These are phyloP conservation scores for Carposina sasakii DNA, from an alignment of 1,140 invertebrate species.

Conservation along the genomic window DNA sequence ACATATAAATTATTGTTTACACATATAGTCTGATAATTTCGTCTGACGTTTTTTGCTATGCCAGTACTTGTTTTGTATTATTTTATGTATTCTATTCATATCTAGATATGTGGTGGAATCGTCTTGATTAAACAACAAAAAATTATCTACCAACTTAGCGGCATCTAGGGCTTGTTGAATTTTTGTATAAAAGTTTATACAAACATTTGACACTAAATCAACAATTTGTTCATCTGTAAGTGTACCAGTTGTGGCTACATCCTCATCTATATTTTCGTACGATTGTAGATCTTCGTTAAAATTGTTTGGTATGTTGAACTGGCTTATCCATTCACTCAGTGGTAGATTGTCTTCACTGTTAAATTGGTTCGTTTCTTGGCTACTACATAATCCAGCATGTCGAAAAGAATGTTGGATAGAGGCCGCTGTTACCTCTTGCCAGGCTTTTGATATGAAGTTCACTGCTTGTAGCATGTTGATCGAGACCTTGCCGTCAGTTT, in stretches of 20 bases:
- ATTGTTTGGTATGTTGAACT: conserved; percentile 24
- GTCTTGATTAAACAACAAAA: no score
- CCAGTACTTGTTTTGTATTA: no score
- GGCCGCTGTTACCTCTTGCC: conserved; percentile 26
- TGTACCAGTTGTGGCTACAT: conserved; percentile 24
- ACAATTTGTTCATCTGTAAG: conserved; percentile 26
- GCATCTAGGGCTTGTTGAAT: no score
- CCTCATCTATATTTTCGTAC: conserved; percentile 26
- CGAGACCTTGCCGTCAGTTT: conserved; percentile 29
- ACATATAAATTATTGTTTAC: no score
- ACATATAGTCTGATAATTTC: no score
- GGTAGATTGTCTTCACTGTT: conserved; percentile 26
- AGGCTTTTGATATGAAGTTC: conserved; percentile 31
- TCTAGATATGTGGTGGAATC: no score
- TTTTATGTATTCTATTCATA: no score
- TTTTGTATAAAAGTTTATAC: no score
- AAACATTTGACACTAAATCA: conserved; percentile 28
- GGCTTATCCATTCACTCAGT: conserved; percentile 27
- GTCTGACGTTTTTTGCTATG: no score
- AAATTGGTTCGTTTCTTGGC: conserved; percentile 25
- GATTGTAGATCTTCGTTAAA: conserved; percentile 28
- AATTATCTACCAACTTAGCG: no score
- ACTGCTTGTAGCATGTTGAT: conserved; percentile 36
- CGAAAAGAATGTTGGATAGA: conserved; percentile 25
- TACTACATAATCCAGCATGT: conserved; percentile 25